Evolutionary conservation across 2,797 vertebrate species (phyloP).

Genomic region (Eospalax fontanierii): DNA sequence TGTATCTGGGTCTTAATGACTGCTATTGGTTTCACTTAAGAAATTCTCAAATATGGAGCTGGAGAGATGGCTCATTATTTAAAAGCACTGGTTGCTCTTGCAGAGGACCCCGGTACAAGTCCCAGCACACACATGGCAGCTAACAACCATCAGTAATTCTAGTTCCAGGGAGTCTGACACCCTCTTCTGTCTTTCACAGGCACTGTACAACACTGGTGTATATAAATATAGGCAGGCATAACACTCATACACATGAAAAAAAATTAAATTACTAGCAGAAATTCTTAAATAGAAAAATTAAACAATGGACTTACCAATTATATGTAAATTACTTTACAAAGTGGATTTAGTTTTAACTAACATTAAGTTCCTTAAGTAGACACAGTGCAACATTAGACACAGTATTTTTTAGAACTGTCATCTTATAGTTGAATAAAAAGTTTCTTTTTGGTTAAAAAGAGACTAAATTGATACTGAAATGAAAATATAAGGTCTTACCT

Average conservation of each 20-base stretch:
- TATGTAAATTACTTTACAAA: background rate
- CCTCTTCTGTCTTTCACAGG: too few species aligned
- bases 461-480: background rate
- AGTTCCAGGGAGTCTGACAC: too few species aligned
- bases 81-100: too few species aligned
- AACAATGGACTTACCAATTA: background rate
- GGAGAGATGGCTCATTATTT: too few species aligned
- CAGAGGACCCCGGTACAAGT: too few species aligned
- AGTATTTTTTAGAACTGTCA: background rate
- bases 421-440: background rate
- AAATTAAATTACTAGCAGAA: background rate
- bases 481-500: too few species aligned
- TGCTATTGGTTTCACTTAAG: background rate
- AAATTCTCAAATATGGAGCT: background rate
- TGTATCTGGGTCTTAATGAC: background rate
- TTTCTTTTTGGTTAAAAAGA: conserved; percentile 36
- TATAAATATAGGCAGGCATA: too few species aligned
- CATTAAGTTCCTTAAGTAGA: background rate
- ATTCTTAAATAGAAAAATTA: conserved; percentile 4
- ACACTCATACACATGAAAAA: too few species aligned
- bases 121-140: too few species aligned
- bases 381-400: background rate
- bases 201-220: too few species aligned
- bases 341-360: background rate
- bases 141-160: too few species aligned